Conservation (phyloP, 2,113 vertebrate species). For the Orycteropus afer region DNA sequence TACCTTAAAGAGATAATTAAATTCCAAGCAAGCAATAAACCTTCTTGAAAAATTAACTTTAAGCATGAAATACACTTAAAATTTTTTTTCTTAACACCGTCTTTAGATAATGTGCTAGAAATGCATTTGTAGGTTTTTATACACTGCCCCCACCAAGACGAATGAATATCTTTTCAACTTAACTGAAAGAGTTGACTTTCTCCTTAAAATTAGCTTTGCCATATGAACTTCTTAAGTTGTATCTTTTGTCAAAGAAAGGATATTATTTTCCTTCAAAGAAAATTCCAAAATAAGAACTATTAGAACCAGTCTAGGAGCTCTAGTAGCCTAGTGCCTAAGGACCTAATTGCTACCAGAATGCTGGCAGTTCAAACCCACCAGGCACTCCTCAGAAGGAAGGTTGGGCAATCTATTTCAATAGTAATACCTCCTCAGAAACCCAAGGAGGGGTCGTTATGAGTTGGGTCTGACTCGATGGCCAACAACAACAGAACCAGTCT, state of each 20-base stretch:
- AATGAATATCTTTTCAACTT: background rate
- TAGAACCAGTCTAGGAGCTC: too few species aligned
- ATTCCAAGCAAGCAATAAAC: slow-evolving; percentile 59
- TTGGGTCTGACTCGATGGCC: too few species aligned
- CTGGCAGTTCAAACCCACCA: too few species aligned
- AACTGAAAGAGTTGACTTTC: slow-evolving; percentile 41
- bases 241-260: background rate
- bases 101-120: background rate
- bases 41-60: slow-evolving; percentile 66
- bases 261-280: slow-evolving; percentile 30
- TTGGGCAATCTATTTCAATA: too few species aligned
- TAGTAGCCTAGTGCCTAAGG: too few species aligned
- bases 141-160: background rate
- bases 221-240: background rate
- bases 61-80: slow-evolving; percentile 44
- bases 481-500: too few species aligned
- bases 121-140: slow-evolving; percentile 20
- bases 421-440: too few species aligned
- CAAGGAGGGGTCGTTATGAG: too few species aligned
- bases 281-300: background rate
- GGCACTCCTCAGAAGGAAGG: too few species aligned
- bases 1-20: slow-evolving; percentile 61
- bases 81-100: slow-evolving; percentile 25
- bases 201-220: background rate
- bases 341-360: too few species aligned